A percentile compares a stretch with the other conserved stretches of the same genome.
Conservation (phyloP, 2,113 vertebrate species). For the Uria lomvia region DNA sequence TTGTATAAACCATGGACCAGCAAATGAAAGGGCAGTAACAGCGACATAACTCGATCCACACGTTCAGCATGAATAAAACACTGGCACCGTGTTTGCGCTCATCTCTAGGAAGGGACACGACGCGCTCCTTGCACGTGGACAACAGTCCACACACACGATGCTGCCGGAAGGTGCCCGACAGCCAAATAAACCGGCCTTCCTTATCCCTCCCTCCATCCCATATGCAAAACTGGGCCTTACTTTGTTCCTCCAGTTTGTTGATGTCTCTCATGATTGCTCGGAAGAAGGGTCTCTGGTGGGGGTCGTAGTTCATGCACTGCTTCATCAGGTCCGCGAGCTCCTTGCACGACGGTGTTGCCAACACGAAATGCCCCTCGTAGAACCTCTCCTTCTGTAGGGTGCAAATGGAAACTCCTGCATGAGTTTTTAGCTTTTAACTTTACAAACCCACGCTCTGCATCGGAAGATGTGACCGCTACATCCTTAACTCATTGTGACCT, state of each 20-base stretch:
- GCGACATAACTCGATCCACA: neutral
- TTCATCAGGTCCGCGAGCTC: slow-evolving; percentile 95
- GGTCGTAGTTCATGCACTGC: slow-evolving; percentile 97
- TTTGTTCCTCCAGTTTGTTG: slow-evolving; percentile 87
- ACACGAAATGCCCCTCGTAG: slow-evolving; percentile 84
- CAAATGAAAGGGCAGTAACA: neutral
- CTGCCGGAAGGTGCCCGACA: neutral
- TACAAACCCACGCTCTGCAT: neutral
- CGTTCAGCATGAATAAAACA: neutral
- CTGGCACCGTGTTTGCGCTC: neutral
- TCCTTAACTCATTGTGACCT: neutral
- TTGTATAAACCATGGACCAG: neutral
- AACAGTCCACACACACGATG: accelerated
- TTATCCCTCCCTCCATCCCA: neutral
- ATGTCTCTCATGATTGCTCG: slow-evolving; percentile 96
- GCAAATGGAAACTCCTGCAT: neutral
- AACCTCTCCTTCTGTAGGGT: slow-evolving; percentile 90
- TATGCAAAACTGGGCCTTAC: slow-evolving; percentile 61
- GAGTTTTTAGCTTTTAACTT: neutral
- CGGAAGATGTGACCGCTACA: neutral
- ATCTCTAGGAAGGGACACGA: neutral
- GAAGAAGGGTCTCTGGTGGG: slow-evolving; percentile 94
- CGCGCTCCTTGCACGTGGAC: neutral
- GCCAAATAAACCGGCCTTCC: neutral
- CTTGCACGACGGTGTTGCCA: slow-evolving; percentile 87